Conservation (phyloP, 2,113 vertebrate species). For the Silurus meridionalis region DNA sequence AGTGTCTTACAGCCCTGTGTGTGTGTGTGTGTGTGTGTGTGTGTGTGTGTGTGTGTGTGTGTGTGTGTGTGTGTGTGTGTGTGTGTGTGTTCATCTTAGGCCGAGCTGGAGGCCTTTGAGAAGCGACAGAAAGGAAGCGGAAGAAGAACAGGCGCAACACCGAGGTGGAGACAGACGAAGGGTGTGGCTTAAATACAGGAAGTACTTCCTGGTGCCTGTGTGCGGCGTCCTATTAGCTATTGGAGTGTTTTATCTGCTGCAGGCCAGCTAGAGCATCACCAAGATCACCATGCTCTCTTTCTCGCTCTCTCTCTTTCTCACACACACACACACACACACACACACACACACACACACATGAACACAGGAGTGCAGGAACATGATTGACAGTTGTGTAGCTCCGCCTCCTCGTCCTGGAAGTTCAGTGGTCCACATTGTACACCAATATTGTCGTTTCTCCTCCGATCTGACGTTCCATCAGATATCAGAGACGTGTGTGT, state of each 20-base stretch:
- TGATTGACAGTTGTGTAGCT: not conserved
- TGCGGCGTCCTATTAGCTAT: conserved; percentile 70
- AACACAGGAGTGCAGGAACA: not conserved
- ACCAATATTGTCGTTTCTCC: too few species aligned
- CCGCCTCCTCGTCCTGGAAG: not conserved
- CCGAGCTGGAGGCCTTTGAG: conserved; percentile 94
- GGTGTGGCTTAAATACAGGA: conserved; percentile 79
- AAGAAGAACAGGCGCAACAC: conserved; percentile 83
- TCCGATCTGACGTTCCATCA: not conserved
- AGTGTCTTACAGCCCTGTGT: not conserved
- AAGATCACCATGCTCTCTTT: too few species aligned
- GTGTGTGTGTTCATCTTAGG: conserved; percentile 67
- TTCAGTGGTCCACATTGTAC: not conserved
- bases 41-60: too few species aligned
- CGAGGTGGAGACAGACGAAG: conserved; percentile 73
- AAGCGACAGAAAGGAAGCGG: conserved; percentile 87
- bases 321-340: not conserved
- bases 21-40: too few species aligned
- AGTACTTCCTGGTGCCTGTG: conserved; percentile 73
- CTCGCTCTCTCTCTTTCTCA: too few species aligned
- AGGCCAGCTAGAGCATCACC: conserved; percentile 8
- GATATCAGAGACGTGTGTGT: not conserved
- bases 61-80: conserved; percentile 1
- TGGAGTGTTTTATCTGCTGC: conserved; percentile 78
- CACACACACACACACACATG: not conserved